Evolutionary conservation across 2,888 invertebrate genomes (phyloP).

Genomic region (Priocnemis perturbator): DNA sequence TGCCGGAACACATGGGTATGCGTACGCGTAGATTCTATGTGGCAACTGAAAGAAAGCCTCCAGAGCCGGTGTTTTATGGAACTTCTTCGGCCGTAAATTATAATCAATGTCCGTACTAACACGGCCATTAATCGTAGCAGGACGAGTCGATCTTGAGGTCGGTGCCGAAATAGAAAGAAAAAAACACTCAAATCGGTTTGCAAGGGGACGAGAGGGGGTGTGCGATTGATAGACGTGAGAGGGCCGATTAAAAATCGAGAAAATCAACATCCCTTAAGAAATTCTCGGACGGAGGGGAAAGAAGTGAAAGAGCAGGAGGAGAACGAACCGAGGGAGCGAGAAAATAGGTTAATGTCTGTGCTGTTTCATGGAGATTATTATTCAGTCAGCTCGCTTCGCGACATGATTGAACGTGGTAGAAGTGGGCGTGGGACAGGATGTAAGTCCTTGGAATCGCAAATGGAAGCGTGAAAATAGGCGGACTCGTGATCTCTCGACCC

Average conservation of each 20-base stretch:
- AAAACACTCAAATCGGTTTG: no score
- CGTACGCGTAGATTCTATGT: not conserved
- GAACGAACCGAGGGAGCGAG: not conserved
- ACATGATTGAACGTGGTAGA: not conserved
- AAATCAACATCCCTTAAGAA: no score
- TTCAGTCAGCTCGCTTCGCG: constrained; percentile 13
- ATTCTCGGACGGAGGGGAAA: not conserved
- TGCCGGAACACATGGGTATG: no score
- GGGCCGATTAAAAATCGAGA: no score
- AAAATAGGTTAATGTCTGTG: constrained; percentile 17
- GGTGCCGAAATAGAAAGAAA: no score
- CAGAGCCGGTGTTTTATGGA: constrained; percentile 57
- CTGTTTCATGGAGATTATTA: constrained; percentile 20
- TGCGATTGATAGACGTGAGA: no score
- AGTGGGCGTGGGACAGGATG: constrained; percentile 8
- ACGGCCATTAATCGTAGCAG: constrained; percentile 55
- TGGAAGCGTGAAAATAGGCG: no score
- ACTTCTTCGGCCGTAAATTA: constrained; percentile 65
- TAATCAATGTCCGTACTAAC: constrained; percentile 67
- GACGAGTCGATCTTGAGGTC: constrained; percentile 15
- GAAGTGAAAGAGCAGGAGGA: not conserved
- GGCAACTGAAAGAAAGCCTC: constrained; percentile 33
- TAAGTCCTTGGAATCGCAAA: constrained; percentile 7
- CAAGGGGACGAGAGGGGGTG: no score
- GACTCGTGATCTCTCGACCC: no score